A percentile compares a stretch with the other conserved stretches of the same genome.
Evolutionary conservation across 2,797 vertebrate genomes (phyloP).

Genomic region (Odontamblyopus rebecca): DNA sequence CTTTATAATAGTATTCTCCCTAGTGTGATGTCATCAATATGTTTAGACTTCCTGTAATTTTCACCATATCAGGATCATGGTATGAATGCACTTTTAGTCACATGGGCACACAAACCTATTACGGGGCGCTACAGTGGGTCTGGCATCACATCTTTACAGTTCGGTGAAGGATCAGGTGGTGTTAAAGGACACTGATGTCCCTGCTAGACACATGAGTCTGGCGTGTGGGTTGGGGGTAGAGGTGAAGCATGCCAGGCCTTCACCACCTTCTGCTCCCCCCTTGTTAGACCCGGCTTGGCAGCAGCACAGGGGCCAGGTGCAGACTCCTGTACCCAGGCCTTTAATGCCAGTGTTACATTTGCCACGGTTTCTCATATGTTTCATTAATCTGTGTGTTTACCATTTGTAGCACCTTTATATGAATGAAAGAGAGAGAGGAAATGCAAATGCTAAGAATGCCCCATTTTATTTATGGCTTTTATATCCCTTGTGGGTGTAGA

Average conservation of each 20-base stretch:
- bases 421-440: background rate
- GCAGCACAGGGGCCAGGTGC: slow-evolving; percentile 72
- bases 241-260: slow-evolving; percentile 56
- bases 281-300: slow-evolving; percentile 69
- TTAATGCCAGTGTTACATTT: slow-evolving; percentile 70
- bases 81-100: too few relatives aligned
- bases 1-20: too few relatives aligned
- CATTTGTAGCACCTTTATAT: slow-evolving; percentile 1
- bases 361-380: slow-evolving; percentile 45
- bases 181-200: background rate
- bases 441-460: too few relatives aligned
- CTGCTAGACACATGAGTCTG: background rate
- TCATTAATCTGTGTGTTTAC: slow-evolving; percentile 14
- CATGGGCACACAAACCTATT: too few relatives aligned
- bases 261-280: slow-evolving; percentile 66
- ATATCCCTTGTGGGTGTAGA: background rate
- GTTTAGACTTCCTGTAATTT: too few relatives aligned
- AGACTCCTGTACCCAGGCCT: slow-evolving; percentile 59
- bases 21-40: too few relatives aligned
- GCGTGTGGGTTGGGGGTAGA: slow-evolving; percentile 34
- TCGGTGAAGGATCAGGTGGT: background rate
- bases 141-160: too few relatives aligned
- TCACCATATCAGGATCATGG: too few relatives aligned
- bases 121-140: too few relatives aligned
- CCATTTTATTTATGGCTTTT: too few relatives aligned